phyloP scores from a whole-genome alignment of 1,140 invertebrate species.

The Lepidurus packardi region DNA sequence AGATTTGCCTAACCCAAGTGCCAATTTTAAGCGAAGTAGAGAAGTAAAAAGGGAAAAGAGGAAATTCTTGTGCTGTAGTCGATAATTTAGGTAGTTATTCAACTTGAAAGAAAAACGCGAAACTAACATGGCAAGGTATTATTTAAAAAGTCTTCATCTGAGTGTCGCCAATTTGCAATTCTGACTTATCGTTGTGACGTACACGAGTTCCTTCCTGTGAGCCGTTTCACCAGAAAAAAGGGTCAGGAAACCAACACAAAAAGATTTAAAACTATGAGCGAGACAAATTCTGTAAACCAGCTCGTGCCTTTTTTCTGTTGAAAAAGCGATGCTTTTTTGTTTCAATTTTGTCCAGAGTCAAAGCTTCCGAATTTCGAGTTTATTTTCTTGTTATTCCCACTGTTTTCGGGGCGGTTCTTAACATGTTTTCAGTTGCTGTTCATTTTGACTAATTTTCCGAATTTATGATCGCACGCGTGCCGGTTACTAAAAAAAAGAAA shows the following conservation, averaged over 20 bases:
- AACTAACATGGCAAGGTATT: slow-evolving; percentile 8
- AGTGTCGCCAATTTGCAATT: neutral
- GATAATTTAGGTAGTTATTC: slow-evolving; percentile 11
- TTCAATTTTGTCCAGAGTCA: neutral
- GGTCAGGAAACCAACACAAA: neutral
- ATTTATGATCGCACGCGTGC: slow-evolving; percentile 5
- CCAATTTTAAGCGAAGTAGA: neutral
- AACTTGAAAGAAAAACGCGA: neutral
- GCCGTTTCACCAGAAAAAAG: neutral
- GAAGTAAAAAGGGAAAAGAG: neutral
- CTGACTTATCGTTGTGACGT: neutral
- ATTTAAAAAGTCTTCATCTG: neutral
- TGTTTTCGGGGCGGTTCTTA: neutral
- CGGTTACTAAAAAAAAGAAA: neutral
- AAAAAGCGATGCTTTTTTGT: neutral
- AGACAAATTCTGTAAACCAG: neutral
- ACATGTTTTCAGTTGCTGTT: slow-evolving; percentile 22
- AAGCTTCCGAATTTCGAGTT: neutral
- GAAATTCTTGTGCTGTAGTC: neutral
- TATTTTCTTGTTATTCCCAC: neutral
- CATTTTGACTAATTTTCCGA: neutral
- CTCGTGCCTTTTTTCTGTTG: slow-evolving; percentile 2
- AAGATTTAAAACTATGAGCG: neutral
- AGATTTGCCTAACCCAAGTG: slow-evolving; percentile 2
- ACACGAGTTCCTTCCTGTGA: neutral